Evolutionary conservation across 2,888 invertebrate species (phyloP), one percentile per base, ranked within the genome.

Genomic region (Pterobdella sp.): DNA sequence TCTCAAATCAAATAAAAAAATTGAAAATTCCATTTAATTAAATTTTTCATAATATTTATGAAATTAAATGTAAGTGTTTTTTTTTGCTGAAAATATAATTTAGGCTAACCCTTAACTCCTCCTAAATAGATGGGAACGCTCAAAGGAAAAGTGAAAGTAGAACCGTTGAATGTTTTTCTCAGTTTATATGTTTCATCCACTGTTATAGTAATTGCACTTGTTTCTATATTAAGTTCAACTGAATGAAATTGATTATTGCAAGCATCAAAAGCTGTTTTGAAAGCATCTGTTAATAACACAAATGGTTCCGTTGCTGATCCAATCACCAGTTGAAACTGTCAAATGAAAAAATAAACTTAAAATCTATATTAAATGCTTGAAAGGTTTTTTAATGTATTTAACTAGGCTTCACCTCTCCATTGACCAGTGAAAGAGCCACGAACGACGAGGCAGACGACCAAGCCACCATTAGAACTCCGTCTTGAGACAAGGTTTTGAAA

Each of bases 211-310:
- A 73, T 72, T 0, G 32, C 37, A 31, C 18, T 52, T 34, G 36
- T 56, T 35, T 56, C 42, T 36, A 76, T 68, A 1, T 32, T 56
- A 26, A 76, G 32, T 1, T 42, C 52, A 7, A 75, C 66, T 0
- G 67, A 71, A 42, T 76, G 76, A 18, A 66, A 49, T 10, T 66
- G n/a, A 35, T 71, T 68, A 65, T 76, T 72, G 68, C 76, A 76
- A 0, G 75, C 68, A n/a, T 60, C 52, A 67, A 72, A 75, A 14
- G 71, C 56, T 26, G 66, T 73, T 22, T 66, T 66, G 67, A 73
- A 42, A 10, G 68, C 72, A 1, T 63, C 37, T 2, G 76, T 71
- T 14, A 71, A 31, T 18, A 70, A 69, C 2, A 56, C 37, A 49
- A 76, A 74, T 2, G 72, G 68, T 26, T 42, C 56, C 3, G 34